Percentiles rank a stretch among this genome's conserved stretches.
These are phyloP conservation scores for Laticauda laticaudata DNA, from an alignment of 2,113 vertebrate species.

Conservation along the genomic window DNA sequence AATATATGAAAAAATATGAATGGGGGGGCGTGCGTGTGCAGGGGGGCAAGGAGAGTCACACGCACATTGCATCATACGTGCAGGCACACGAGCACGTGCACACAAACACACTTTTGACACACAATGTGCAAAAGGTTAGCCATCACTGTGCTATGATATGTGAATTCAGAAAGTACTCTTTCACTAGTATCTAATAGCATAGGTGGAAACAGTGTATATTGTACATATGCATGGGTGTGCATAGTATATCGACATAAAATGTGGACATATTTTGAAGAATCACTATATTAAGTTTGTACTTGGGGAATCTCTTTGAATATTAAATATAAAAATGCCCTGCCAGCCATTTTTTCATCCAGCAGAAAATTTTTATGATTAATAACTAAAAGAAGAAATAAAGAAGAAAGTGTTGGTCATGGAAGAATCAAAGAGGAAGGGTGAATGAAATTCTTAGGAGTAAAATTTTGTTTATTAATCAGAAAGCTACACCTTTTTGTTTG, in stretches of 20 bases:
- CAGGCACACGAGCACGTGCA: no score
- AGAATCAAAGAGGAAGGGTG: neutral
- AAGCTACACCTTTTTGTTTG: neutral
- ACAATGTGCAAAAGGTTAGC: no score
- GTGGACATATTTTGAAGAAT: neutral
- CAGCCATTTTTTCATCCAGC: neutral
- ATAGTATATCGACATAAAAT: neutral
- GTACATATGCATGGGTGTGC: neutral
- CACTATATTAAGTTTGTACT: neutral
- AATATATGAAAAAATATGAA: no score
- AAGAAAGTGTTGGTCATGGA: neutral
- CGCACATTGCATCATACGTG: no score
- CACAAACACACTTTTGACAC: no score
- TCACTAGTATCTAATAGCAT: neutral
- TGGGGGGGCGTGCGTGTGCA: no score
- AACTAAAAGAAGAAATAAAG: neutral
- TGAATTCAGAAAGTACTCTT: neutral
- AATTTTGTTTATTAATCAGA: neutral
- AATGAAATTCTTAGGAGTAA: slow-evolving; percentile 4
- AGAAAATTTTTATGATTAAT: neutral
- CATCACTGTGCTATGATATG: neutral
- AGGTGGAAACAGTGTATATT: neutral
- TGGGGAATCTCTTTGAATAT: neutral
- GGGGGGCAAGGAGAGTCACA: no score
- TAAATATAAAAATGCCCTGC: neutral